These are phyloP conservation scores for Hirtodrosophila trivittata DNA, from an alignment of 2,888 invertebrate genomes.

Conservation along the genomic window DNA sequence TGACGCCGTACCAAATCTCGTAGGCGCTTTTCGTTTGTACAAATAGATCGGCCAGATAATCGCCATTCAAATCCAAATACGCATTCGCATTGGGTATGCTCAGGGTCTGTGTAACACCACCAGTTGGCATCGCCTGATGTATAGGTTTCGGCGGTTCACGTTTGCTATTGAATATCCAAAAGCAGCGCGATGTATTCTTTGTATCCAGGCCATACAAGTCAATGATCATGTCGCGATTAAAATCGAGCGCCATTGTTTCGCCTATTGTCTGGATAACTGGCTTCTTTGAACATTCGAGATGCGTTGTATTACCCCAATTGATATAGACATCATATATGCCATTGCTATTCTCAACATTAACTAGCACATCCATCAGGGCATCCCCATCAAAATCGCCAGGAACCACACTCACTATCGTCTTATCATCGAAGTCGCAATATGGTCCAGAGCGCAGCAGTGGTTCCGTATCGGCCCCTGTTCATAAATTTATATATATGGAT, in stretches of 20 bases:
- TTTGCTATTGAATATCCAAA: conserved; percentile 90
- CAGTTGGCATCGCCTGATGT: conserved; percentile 72
- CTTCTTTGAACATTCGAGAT: conserved; percentile 59
- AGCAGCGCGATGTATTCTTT: conserved; percentile 85
- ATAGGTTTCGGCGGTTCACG: conserved; percentile 64
- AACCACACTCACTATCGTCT: conserved; percentile 90
- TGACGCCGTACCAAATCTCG: conserved; percentile 90
- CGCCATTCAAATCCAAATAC: conserved; percentile 93
- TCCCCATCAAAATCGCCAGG: conserved; percentile 98
- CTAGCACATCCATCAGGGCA: conserved; percentile 95
- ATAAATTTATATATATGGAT: not conserved
- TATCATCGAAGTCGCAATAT: conserved; percentile 87
- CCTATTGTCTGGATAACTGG: conserved; percentile 86
- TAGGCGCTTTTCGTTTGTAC: conserved; percentile 89
- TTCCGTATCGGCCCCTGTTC: conserved; percentile 85
- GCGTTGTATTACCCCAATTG: conserved; percentile 90
- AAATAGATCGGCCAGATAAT: conserved; percentile 93
- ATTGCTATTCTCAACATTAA: conserved; percentile 85
- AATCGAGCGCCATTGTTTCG: conserved; percentile 93
- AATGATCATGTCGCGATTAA: conserved; percentile 95
- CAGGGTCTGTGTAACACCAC: conserved; percentile 66
- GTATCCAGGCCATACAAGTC: conserved; percentile 92
- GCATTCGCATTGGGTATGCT: conserved; percentile 94
- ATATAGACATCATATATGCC: conserved; percentile 86
- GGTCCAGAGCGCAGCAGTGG: conserved; percentile 84